Percentiles rank a stretch among this genome's conserved stretches.
Evolutionary conservation across 2,797 vertebrate species (phyloP).

Genomic region (Propithecus deckenii): DNA sequence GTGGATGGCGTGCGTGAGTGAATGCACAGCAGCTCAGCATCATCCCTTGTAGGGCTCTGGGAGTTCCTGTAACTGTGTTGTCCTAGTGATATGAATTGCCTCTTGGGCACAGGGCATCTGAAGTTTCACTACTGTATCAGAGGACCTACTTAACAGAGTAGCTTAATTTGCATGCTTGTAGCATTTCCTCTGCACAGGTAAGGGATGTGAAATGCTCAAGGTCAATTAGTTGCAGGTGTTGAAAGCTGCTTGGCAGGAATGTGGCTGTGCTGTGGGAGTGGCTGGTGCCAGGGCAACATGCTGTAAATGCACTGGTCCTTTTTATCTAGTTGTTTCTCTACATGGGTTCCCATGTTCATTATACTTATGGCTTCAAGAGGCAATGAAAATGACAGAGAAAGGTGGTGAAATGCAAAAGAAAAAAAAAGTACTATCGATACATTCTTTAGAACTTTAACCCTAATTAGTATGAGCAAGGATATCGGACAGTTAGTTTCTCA

Average conservation of each 20-base stretch:
- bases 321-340: not conserved
- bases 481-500: not conserved
- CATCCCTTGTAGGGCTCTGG: not conserved
- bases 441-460: not conserved
- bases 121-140: not conserved
- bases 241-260: not conserved
- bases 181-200: not conserved
- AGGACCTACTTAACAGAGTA: not conserved
- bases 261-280: not conserved
- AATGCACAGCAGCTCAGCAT: not conserved
- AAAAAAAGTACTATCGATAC: not conserved
- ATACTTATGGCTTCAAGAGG: not conserved
- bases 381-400: not conserved
- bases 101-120: not conserved
- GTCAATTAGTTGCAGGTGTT: not conserved
- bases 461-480: not conserved
- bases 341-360: not conserved
- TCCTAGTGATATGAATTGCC: not conserved
- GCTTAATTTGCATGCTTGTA: not conserved
- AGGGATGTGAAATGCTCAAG: not conserved
- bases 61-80: not conserved
- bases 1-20: accelerated
- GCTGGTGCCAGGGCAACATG: not conserved
- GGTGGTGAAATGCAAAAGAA: not conserved
- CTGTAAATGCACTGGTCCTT: not conserved